Percentiles rank a stretch among this genome's conserved stretches.
phyloP scores from a whole-genome alignment of 2,797 vertebrate species.

The Podarcis lilfordi region DNA sequence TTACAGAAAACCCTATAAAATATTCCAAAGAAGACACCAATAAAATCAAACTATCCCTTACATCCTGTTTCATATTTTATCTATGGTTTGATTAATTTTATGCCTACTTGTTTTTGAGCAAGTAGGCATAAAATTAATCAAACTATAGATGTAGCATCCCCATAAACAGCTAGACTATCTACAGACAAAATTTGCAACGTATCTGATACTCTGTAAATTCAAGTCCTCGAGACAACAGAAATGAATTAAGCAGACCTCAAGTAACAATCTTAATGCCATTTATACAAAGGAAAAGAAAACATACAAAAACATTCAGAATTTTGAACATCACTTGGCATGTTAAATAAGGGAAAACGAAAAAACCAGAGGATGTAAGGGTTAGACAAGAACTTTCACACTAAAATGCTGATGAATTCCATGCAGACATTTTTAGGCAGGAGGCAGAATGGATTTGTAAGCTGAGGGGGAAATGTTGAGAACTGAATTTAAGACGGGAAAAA shows the following conservation, averaged over 20 bases:
- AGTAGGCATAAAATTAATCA: no score
- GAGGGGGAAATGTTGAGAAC: no score
- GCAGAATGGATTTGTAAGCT: no score
- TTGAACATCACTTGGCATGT: slow-evolving; percentile 88
- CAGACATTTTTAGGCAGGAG: no score
- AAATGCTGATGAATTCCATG: no score
- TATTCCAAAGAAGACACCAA: no score
- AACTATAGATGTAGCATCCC: slow-evolving; percentile 79
- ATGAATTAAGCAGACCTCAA: slow-evolving; percentile 84
- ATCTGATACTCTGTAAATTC: slow-evolving; percentile 93
- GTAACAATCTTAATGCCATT: slow-evolving; percentile 85
- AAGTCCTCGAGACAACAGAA: slow-evolving; percentile 88
- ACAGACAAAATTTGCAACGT: slow-evolving; percentile 95
- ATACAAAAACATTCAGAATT: slow-evolving; percentile 85
- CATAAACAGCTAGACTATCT: slow-evolving; percentile 96
- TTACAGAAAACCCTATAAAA: neutral
- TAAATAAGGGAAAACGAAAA: slow-evolving; percentile 80
- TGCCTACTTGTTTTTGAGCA: no score
- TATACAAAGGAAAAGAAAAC: slow-evolving; percentile 81
- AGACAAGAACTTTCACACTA: no score
- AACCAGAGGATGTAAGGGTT: neutral
- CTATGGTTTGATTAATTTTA: no score
- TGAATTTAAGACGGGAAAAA: no score
- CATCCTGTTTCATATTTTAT: no score
- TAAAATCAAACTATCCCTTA: no score